A percentile compares a stretch with the other conserved stretches of the same genome.
phyloP scores from a whole-genome alignment of 2,113 vertebrate species.

The Pangasianodon hypophthalmus region DNA sequence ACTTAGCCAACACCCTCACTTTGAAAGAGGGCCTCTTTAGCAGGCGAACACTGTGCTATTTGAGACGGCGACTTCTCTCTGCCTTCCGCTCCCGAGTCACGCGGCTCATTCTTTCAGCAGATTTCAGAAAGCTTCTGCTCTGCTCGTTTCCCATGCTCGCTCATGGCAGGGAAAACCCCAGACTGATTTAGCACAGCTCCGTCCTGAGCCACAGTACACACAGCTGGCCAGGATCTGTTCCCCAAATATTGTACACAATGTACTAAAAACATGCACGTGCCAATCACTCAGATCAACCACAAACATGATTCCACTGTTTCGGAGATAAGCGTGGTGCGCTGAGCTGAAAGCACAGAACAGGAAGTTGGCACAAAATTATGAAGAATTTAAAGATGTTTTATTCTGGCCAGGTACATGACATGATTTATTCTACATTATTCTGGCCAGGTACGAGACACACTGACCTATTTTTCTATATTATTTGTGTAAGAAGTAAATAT shows the following conservation, averaged over 20 bases:
- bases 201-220: not conserved
- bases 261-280: not conserved
- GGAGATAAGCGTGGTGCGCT: not conserved
- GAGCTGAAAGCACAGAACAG: not conserved
- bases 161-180: not conserved
- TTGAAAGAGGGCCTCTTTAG: not conserved
- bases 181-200: not conserved
- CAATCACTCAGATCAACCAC: not conserved
- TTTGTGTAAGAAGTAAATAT: not conserved
- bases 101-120: slow-evolving; percentile 17
- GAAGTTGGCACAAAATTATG: not conserved
- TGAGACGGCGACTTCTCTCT: slow-evolving; percentile 15
- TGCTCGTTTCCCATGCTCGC: slow-evolving; percentile 3
- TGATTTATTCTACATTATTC: too few species aligned
- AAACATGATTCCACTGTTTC: not conserved
- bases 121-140: slow-evolving; percentile 8
- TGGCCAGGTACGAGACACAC: not conserved
- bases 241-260: not conserved
- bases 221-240: not conserved
- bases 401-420: not conserved
- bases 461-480: not conserved
- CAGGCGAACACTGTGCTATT: not conserved
- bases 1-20: not conserved
- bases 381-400: not conserved
- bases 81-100: slow-evolving; percentile 9